phyloP scores from a whole-genome alignment of 2,797 vertebrate species.

The Acanthurus leucopareius region DNA sequence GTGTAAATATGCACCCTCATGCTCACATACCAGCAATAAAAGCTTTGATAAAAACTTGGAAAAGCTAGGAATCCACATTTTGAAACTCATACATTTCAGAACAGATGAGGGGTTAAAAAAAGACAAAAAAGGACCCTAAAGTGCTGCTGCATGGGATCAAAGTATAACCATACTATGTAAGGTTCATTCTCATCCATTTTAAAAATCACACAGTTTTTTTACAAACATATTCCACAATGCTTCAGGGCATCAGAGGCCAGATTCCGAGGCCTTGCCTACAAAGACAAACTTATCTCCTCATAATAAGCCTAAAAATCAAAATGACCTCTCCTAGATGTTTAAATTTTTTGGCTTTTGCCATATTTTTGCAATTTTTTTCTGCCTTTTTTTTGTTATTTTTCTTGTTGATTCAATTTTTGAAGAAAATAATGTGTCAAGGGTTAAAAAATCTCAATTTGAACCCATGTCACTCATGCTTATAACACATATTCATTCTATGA shows the following conservation, averaged over 20 bases:
- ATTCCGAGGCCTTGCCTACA: constrained; percentile 5
- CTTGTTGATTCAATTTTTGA: background rate
- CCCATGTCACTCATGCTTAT: background rate
- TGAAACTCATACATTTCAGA: constrained; percentile 17
- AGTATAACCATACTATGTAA: constrained; percentile 8
- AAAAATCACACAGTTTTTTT: constrained; percentile 30
- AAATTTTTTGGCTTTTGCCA: background rate
- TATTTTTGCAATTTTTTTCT: constrained; percentile 19
- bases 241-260: constrained; percentile 32
- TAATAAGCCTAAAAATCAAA: constrained; percentile 41
- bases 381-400: background rate
- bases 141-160: constrained; percentile 41
- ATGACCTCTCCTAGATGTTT: background rate
- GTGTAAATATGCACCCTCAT: constrained; percentile 30
- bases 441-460: constrained; percentile 28
- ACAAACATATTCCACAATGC: constrained; percentile 22
- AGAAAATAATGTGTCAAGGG: background rate
- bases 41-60: constrained; percentile 18
- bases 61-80: constrained; percentile 35
- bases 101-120: background rate
- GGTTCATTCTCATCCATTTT: constrained; percentile 57
- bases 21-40: constrained; percentile 4
- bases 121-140: constrained; percentile 12
- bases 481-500: constrained; percentile 15
- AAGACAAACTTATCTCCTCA: constrained; percentile 27